Evolutionary conservation across 2,888 invertebrate species (phyloP).

Genomic region (Pyrochroa serraticornis): DNA sequence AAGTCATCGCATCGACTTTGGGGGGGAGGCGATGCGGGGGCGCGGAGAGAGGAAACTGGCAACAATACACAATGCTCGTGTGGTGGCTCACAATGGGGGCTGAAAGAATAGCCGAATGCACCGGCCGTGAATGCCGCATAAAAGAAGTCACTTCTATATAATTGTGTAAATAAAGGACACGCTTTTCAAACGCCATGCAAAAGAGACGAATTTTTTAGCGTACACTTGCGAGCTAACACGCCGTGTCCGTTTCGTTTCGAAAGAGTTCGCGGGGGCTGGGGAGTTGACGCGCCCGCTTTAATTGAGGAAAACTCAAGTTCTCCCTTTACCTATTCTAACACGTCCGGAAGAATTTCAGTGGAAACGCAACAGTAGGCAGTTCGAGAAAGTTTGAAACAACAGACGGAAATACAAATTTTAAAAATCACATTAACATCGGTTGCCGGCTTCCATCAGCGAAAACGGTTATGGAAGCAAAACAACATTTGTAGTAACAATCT

Average conservation of each 20-base stretch:
- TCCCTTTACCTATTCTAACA: too few relatives aligned
- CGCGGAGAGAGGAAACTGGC: conserved; percentile 45
- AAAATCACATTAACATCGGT: too few relatives aligned
- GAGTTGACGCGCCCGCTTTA: conserved; percentile 6
- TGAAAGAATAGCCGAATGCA: conserved; percentile 54
- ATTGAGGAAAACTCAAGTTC: too few relatives aligned
- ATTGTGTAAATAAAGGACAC: conserved; percentile 55
- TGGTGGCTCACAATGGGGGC: conserved; percentile 49
- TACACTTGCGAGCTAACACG: conserved; percentile 4
- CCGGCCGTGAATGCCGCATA: conserved; percentile 53
- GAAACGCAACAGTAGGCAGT: too few relatives aligned
- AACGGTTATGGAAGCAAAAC: too few relatives aligned
- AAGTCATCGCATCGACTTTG: conserved; percentile 42
- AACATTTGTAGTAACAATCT: too few relatives aligned
- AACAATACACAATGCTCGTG: conserved; percentile 51
- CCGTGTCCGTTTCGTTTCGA: conserved; percentile 1
- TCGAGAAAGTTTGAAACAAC: too few relatives aligned
- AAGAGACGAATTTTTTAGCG: conserved; percentile 34
- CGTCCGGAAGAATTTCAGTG: too few relatives aligned
- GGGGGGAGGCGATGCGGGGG: conserved; percentile 27
- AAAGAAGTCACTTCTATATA: conserved; percentile 55
- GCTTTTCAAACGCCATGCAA: conserved; percentile 48
- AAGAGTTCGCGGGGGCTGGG: conserved; percentile 14
- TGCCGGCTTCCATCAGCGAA: too few relatives aligned
- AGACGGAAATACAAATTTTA: too few relatives aligned